These are phyloP conservation scores for Plecotus auritus DNA, from an alignment of 2,113 vertebrate species.

Conservation along the genomic window DNA sequence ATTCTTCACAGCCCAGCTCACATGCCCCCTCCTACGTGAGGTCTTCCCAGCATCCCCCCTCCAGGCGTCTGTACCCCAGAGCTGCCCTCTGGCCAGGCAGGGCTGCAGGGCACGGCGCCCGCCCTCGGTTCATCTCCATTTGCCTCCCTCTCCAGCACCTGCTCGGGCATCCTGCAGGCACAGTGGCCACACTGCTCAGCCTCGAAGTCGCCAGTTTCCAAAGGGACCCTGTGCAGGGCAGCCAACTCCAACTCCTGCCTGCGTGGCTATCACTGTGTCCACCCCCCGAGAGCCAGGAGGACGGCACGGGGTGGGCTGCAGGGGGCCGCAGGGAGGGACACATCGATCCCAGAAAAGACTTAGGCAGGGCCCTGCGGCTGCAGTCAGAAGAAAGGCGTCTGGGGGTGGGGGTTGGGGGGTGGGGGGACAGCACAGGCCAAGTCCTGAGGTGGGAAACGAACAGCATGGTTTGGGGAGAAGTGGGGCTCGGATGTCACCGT, in stretches of 20 bases:
- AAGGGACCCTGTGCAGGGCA: fast-evolving
- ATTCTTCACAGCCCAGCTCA: background rate
- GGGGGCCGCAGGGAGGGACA: fast-evolving
- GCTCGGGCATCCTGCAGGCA: background rate
- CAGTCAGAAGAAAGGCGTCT: background rate
- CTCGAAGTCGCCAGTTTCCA: background rate
- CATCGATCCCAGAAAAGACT: background rate
- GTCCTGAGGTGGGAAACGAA: fast-evolving
- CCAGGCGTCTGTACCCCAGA: background rate
- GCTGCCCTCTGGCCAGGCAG: background rate
- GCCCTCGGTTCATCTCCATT: fast-evolving
- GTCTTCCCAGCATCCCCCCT: background rate
- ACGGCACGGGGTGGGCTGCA: fast-evolving
- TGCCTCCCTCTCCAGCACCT: fast-evolving
- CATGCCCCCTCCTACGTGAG: background rate
- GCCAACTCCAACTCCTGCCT: fast-evolving
- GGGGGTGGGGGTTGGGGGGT: fast-evolving
- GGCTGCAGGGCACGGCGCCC: background rate
- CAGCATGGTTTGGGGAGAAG: fast-evolving
- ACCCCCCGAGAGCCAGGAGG: background rate
- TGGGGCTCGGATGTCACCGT: background rate
- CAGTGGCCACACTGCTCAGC: fast-evolving
- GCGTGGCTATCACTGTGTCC: fast-evolving
- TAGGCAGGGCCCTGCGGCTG: background rate
- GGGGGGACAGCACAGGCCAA: fast-evolving